phyloP scores from a whole-genome alignment of 1,140 invertebrate genomes.

The Drosophila equinoxialis region DNA sequence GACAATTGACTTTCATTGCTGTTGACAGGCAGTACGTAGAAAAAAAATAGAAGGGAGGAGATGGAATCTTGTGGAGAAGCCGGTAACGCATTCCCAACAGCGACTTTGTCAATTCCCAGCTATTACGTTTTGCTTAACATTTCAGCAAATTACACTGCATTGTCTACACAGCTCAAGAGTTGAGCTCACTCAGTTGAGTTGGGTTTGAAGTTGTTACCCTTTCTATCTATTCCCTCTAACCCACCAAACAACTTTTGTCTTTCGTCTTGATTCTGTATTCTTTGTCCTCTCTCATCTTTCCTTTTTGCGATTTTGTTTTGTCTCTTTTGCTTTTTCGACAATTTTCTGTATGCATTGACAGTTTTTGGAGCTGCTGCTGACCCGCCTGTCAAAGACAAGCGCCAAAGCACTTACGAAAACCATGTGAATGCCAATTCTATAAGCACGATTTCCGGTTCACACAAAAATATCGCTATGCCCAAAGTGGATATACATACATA shows the following conservation, averaged over 20 bases:
- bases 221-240: conserved; percentile 16
- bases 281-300: neutral
- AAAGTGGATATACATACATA: conserved; percentile 5
- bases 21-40: conserved; percentile 47
- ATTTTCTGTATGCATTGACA: conserved; percentile 38
- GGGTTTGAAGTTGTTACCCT: conserved; percentile 25
- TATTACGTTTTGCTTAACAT: conserved; percentile 74
- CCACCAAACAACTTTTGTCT: neutral
- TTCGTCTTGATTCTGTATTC: conserved; percentile 2
- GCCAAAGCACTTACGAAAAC: conserved; percentile 31
- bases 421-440: conserved; percentile 56
- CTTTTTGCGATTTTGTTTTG: neutral
- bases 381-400: conserved; percentile 27
- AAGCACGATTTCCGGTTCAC: conserved; percentile 72
- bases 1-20: conserved; percentile 78
- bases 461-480: conserved; percentile 45
- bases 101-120: conserved; percentile 68
- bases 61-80: neutral
- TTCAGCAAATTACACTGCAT: conserved; percentile 72
- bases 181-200: conserved; percentile 29
- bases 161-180: conserved; percentile 50
- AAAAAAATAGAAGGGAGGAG: conserved; percentile 18
- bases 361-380: conserved; percentile 34
- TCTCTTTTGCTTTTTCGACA: conserved; percentile 11
- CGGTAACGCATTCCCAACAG: conserved; percentile 27